A percentile compares a stretch with the other conserved stretches of the same genome.
Conservation (phyloP, 1,140 invertebrate species). For the Chironomus striatipennis region DNA sequence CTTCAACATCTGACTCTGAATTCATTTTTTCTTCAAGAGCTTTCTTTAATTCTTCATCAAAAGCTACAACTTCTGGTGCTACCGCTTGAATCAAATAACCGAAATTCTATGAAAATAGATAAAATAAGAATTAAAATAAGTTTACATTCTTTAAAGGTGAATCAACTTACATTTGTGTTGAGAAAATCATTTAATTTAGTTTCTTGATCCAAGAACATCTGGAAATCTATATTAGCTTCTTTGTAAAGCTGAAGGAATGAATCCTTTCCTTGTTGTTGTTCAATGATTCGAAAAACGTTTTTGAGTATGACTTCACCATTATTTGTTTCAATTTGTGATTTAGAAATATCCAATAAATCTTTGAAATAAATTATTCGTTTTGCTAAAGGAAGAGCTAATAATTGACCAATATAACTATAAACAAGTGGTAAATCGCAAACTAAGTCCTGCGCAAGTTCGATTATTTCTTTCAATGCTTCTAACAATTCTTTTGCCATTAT, state of each 20-base stretch:
- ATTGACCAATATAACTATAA: neutral
- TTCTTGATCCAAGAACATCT: neutral
- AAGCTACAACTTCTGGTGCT: neutral
- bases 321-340: neutral
- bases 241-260: neutral
- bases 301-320: neutral
- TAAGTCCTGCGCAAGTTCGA: conserved; percentile 6
- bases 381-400: neutral
- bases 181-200: neutral
- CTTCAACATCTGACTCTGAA: neutral
- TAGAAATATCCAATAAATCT: neutral
- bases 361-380: conserved; percentile 2
- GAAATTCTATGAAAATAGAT: neutral
- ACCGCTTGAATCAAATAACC: neutral
- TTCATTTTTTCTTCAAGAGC: neutral
- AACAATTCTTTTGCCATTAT: neutral
- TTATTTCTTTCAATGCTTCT: neutral
- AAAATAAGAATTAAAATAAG: neutral
- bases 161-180: neutral
- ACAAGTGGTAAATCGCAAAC: neutral
- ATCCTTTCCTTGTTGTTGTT: neutral
- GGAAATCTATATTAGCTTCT: neutral
- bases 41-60: conserved; percentile 4
- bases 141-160: neutral
- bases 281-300: neutral